phyloP scores from a whole-genome alignment of 2,888 invertebrate genomes.

The Caenorhabditis sp. region DNA sequence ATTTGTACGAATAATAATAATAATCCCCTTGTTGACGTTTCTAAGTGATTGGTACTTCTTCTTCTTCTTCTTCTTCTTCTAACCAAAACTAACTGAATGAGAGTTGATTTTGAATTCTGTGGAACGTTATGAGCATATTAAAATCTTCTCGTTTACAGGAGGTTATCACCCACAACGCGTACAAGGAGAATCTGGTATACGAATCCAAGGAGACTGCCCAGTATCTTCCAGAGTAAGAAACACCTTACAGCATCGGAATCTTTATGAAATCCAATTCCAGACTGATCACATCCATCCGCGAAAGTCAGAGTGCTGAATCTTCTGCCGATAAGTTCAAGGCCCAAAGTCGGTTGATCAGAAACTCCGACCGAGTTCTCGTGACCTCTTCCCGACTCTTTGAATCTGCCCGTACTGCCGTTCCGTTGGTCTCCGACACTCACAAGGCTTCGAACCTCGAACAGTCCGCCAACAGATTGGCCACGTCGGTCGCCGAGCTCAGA shows the following conservation, averaged over 20 bases:
- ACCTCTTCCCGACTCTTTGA: conserved; percentile 84
- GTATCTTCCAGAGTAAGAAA: conserved; percentile 78
- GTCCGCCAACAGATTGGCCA: conserved; percentile 82
- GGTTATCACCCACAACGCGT: conserved; percentile 57
- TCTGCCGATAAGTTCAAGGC: conserved; percentile 73
- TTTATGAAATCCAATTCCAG: conserved; percentile 29
- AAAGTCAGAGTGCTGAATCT: conserved; percentile 65
- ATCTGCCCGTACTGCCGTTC: conserved; percentile 87
- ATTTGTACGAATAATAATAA: background rate
- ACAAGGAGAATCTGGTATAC: conserved; percentile 68
- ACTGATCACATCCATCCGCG: conserved; percentile 68
- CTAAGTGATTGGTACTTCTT: too few relatives aligned
- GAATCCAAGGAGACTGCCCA: conserved; percentile 81
- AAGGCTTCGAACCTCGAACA: conserved; percentile 70
- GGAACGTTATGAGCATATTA: background rate
- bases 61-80: background rate
- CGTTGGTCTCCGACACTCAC: conserved; percentile 85
- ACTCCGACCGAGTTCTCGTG: conserved; percentile 74
- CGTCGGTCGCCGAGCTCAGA: conserved; percentile 84
- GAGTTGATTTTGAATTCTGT: background rate
- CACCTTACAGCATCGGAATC: background rate
- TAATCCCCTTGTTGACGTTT: too few relatives aligned
- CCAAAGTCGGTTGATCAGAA: conserved; percentile 75
- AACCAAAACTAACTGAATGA: background rate
- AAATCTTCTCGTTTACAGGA: conserved; percentile 60